Conservation (phyloP, 2,888 invertebrate species). For the Oxycera nigricornis region DNA sequence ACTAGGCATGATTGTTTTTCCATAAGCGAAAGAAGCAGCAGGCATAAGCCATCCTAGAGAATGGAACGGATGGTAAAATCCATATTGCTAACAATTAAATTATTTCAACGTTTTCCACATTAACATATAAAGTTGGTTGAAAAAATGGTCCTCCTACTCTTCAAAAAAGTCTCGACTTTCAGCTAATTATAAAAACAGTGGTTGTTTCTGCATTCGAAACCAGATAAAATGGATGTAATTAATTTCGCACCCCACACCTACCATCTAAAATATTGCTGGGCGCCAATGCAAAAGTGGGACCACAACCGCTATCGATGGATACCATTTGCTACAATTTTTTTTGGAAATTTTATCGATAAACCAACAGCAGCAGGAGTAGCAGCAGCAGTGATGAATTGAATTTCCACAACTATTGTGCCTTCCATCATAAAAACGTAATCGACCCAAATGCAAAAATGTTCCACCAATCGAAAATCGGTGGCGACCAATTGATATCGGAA, state of each 20-base stretch:
- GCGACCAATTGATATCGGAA: neutral
- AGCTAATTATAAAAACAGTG: constrained; percentile 26
- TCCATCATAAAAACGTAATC: constrained; percentile 17
- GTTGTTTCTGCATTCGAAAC: constrained; percentile 4
- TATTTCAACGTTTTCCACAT: too few species aligned
- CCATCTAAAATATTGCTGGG: neutral
- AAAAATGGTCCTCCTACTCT: neutral
- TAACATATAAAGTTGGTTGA: too few species aligned
- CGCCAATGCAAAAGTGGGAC: neutral
- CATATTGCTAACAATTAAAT: too few species aligned
- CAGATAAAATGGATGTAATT: constrained; percentile 16
- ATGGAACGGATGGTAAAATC: too few species aligned
- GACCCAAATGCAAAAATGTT: constrained; percentile 18
- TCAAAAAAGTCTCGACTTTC: constrained; percentile 1
- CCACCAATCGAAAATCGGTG: constrained; percentile 13
- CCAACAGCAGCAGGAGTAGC: neutral
- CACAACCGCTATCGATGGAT: neutral
- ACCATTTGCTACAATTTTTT: neutral
- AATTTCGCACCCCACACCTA: neutral
- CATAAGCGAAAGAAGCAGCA: too few species aligned
- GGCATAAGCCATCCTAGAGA: too few species aligned
- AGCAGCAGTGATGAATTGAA: neutral
- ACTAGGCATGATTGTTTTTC: too few species aligned
- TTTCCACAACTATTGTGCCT: constrained; percentile 3
- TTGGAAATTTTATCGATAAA: constrained; percentile 3